These are phyloP conservation scores for Hypomecis atomaria DNA, from an alignment of 2,888 invertebrate genomes.

Conservation along the genomic window DNA sequence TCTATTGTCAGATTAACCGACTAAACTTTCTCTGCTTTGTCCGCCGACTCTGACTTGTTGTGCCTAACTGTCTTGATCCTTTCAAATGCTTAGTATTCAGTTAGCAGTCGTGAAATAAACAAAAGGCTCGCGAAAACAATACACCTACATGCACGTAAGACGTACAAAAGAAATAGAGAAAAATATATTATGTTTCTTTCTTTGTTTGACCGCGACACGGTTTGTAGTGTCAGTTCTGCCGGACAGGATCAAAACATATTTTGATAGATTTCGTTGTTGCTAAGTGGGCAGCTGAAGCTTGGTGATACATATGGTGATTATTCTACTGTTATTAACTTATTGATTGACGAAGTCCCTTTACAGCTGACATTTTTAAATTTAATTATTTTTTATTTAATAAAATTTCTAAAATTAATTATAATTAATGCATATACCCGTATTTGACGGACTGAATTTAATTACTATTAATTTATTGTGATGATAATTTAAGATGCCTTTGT, in stretches of 20 bases:
- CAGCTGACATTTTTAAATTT: too few relatives aligned
- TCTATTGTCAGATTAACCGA: background rate
- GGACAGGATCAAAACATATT: background rate
- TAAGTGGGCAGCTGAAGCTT: background rate
- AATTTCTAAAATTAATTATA: too few relatives aligned
- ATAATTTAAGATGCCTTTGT: too few relatives aligned
- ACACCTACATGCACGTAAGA: constrained; percentile 3
- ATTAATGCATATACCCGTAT: too few relatives aligned
- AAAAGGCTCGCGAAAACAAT: constrained; percentile 22
- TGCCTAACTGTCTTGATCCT: constrained; percentile 17
- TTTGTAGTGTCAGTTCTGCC: background rate
- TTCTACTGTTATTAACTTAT: too few relatives aligned
- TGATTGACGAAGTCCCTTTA: too few relatives aligned
- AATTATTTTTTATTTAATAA: too few relatives aligned
- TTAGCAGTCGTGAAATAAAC: constrained; percentile 5
- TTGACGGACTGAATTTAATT: too few relatives aligned
- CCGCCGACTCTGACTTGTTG: constrained; percentile 5
- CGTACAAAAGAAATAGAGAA: background rate
- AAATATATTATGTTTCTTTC: background rate
- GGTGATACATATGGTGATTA: too few relatives aligned
- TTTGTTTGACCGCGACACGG: background rate
- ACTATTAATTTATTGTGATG: too few relatives aligned
- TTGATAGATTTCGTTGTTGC: background rate
- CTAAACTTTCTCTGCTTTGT: background rate
- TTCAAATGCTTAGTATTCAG: constrained; percentile 21